Conservation (phyloP, 2,888 invertebrate species). For the Nemoura dubitans region DNA sequence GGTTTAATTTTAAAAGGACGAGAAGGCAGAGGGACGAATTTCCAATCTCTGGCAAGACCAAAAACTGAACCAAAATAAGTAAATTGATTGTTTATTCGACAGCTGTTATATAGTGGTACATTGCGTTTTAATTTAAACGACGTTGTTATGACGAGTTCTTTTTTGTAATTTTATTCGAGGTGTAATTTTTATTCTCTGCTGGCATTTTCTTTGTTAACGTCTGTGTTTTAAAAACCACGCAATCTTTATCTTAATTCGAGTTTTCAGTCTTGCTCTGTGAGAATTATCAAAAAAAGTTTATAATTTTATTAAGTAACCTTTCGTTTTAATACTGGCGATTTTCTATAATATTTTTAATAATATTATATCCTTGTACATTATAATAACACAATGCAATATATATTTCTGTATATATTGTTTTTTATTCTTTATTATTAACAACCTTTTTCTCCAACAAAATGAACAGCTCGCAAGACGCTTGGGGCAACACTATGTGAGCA, state of each 20-base stretch:
- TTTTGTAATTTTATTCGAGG: background rate
- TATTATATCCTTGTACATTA: constrained; percentile 50
- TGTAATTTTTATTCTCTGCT: background rate
- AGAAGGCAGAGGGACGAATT: background rate
- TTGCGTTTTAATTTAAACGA: constrained; percentile 12
- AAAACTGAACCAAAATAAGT: constrained; percentile 21
- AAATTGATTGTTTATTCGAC: constrained; percentile 4
- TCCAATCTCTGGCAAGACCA: constrained; percentile 24
- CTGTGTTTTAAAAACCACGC: background rate
- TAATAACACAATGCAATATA: constrained; percentile 50
- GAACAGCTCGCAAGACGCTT: constrained; percentile 34
- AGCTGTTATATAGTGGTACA: background rate
- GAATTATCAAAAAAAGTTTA: constrained; percentile 3
- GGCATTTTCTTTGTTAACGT: background rate
- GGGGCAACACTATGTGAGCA: background rate
- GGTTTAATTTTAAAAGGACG: background rate
- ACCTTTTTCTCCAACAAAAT: constrained; percentile 48
- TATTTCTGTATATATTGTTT: constrained; percentile 36
- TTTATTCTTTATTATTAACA: constrained; percentile 50
- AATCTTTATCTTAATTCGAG: constrained; percentile 3
- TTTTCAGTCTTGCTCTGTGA: constrained; percentile 28
- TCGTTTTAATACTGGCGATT: constrained; percentile 39
- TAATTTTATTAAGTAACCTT: constrained; percentile 21
- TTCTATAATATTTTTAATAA: constrained; percentile 49
- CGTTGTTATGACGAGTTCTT: background rate